Evolutionary conservation across 2,888 invertebrate species (phyloP), one percentile per base, ranked within the genome.

Genomic region (Sinelater perroti): DNA sequence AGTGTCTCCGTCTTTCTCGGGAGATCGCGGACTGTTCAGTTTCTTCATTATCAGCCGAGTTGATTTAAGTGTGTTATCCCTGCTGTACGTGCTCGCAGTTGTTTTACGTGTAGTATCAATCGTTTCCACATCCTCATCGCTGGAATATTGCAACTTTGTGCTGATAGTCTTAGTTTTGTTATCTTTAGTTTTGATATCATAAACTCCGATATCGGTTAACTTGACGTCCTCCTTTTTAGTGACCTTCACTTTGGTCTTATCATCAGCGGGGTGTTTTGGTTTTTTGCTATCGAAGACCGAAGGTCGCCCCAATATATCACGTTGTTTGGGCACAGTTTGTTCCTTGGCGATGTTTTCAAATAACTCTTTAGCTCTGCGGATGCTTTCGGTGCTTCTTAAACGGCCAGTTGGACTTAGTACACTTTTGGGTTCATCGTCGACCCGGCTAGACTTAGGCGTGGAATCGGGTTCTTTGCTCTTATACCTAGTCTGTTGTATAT

Each of bases 341-440:
- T 70, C 68, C 62, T 80, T 78, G 20, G 60, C 72, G 14, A 86
- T 85, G 60, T 83, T 87, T 78, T 89, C 89, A 75, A 89, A 89
- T 26, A 89, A 72, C 30, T 85, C 86, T 74, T 88, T 89, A 0
- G 89, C 89, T 75, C 86, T 85, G 44, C 85, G 83, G 0, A 89
- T 86, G n/a, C 85, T 85, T 65, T 87, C 87, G 36, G 83, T 85
- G 64, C 83, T 85, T 40, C 83, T 80, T 17, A 85, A 68, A 13
- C 74, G 67, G 13, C 73, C 70, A 10, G 70, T 59, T 65, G 75
- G 62, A 50, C 75, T 76, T 20, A 75, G 50, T 40, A 72, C 65
- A 1, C 62, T 62, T 62, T 70, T 75, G 8, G 69, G 58, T 51
- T 76, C 73, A 35, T 74, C 72, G 7, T 44, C 47, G n/a, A 28